Evolutionary conservation across 1,140 invertebrate genomes (phyloP), one percentile per base, ranked within the genome.

Genomic region (Atta colombica): DNA sequence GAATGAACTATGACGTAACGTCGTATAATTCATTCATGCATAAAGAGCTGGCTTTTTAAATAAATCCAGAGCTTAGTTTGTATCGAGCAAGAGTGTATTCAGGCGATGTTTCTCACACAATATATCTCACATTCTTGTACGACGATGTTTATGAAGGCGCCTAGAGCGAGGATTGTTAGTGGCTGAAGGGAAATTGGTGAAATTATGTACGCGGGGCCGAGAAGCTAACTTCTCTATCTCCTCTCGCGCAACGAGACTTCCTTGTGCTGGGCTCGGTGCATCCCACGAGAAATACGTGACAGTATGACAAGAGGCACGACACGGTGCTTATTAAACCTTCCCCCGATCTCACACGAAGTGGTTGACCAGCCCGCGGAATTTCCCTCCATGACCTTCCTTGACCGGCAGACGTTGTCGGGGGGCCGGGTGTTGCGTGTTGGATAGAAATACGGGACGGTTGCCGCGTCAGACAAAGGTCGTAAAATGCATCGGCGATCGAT

Each of bases 401-500:
- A 85, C 55, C 45, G 75, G 68, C 14, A 60, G 21, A 51, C 14
- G 65, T 45, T 66, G 21, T 55, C 75, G 58, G 58, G 14, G 18
- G 12, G 68, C 55, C 68, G 51, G 35, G 69, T 81, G 68, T 74
- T 60, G 53, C 63, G 63, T 80, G 85, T 63, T 65, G 65, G 58
- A 68, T 51, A 55, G 65, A 60, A 77, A 39, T 63, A 82, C 81
- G 53, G 39, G 60, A 82, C 51, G 84, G 65, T 77, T 51, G 60
- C 68, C 60, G 85, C 49, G 60, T 69, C 78, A 80, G 45, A 49
- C 72, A 78, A 35, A 81, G 87, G 85, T 91, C 90, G 80, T 88
- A 87, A 89, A 77, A 81, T 86, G 86, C 88, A 88, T 88, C 75
- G 78, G 18, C 87, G 68, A 91, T 91, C 90, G 89, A 91, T 90